Percentiles rank a stretch among this genome's conserved stretches.
Conservation (phyloP, 2,797 vertebrate genomes). For the Eleutherodactylus coqui region DNA sequence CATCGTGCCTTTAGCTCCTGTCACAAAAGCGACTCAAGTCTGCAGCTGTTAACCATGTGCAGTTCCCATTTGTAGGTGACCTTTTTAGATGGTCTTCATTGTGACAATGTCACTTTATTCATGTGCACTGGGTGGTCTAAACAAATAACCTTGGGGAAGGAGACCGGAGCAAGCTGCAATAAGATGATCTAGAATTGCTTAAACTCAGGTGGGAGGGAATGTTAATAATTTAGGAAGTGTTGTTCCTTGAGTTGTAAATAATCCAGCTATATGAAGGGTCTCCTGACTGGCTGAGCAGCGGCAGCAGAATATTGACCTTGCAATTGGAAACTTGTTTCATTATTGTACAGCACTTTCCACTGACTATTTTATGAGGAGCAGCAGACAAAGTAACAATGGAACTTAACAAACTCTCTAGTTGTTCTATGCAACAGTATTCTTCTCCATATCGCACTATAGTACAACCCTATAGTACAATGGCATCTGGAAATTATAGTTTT, state of each 20-base stretch:
- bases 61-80: neutral
- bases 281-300: neutral
- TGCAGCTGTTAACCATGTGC: neutral
- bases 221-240: constrained; percentile 51
- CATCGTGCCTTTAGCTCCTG: neutral
- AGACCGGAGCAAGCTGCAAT: neutral
- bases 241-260: constrained; percentile 46
- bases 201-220: neutral
- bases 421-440: too few relatives aligned
- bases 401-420: too few relatives aligned
- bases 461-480: too few relatives aligned
- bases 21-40: neutral
- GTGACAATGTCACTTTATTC: constrained; percentile 13
- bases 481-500: too few relatives aligned
- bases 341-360: neutral
- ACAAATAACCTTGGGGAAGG: constrained; percentile 35
- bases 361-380: neutral
- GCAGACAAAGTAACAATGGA: too few relatives aligned
- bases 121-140: neutral
- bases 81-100: neutral
- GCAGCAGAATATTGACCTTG: constrained; percentile 28
- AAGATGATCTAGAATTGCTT: constrained; percentile 1
- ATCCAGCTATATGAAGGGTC: constrained; percentile 40
- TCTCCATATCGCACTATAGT: too few relatives aligned
- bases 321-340: neutral